These are phyloP conservation scores for Arnoldichthys spilopterus DNA, from an alignment of 2,797 vertebrate genomes.

Conservation along the genomic window DNA sequence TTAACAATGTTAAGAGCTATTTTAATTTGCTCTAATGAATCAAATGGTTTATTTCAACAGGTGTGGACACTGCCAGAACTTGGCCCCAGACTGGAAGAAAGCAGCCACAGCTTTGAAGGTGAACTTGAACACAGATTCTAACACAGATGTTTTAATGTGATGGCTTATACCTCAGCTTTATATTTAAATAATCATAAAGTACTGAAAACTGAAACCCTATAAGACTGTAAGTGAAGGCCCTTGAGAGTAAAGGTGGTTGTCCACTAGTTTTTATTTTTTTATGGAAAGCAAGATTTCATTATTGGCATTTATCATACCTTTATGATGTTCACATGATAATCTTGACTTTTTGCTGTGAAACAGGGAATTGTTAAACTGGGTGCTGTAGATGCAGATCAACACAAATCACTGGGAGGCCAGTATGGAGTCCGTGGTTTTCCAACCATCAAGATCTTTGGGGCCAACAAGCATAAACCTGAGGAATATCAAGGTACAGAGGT, in stretches of 20 bases:
- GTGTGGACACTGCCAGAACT: slow-evolving; percentile 93
- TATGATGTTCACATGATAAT: no score
- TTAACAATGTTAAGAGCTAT: not conserved
- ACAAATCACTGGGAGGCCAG: slow-evolving; percentile 90
- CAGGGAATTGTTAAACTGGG: slow-evolving; percentile 94
- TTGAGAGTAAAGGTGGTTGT: not conserved
- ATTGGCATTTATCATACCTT: not conserved
- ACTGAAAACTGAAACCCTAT: not conserved
- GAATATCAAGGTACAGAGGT: slow-evolving; percentile 89
- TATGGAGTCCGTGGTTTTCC: slow-evolving; percentile 93
- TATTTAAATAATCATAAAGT: not conserved
- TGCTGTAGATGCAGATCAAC: slow-evolving; percentile 93
- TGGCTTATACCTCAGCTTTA: not conserved
- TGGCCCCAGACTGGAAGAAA: slow-evolving; percentile 96
- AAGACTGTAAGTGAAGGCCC: not conserved
- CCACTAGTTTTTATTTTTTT: not conserved
- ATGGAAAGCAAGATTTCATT: not conserved
- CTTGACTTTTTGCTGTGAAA: slow-evolving; percentile 7
- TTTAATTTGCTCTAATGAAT: not conserved
- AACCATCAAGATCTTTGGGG: slow-evolving; percentile 96
- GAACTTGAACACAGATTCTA: slow-evolving; percentile 61
- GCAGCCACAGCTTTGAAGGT: slow-evolving; percentile 94
- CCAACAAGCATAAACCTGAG: slow-evolving; percentile 93
- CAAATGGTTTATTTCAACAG: slow-evolving; percentile 67
- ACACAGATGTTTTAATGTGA: not conserved